Base-by-base conservation (phyloP, 1,140 invertebrate species). In the Temnothorax longispinosus region DNA sequence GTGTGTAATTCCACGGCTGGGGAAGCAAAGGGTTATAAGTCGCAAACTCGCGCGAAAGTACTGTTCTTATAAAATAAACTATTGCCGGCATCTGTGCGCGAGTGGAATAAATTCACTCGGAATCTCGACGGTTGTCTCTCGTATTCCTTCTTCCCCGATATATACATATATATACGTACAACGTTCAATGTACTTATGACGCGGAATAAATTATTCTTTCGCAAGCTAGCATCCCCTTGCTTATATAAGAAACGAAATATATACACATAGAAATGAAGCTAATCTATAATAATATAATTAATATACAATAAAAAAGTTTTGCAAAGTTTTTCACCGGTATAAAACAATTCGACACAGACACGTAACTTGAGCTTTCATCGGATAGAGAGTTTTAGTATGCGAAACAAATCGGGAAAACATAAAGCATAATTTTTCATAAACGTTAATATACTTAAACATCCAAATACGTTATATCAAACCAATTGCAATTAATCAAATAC, bases 21-120 rank as follows among this genome's bases (percentile, higher is more conserved):
- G 56, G n/a, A 52, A 82, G 50, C 65, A 74, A 82, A 74, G 67
- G 80, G 69, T 81, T 71, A 81, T 81, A 81, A 81, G 78, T 84
- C 54, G 80, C 80, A 60, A 74, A 60, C 69, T 84, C 80, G 32
- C 80, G 80, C 50, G 21, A 74, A 74, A 58, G 41, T 58, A n/a
- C 21, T 15, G 67, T 44, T 74, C 67, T 84, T 74, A 74, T 50
- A 71, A 50, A 84, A 84, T 84, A 84, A 84, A 84, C 80, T 75
- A 56, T 84, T 50, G 54, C 32, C 69, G n/a, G 69, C 69, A 84
- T 84, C 80, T 75, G 69, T n/a, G 80, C 80, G 54, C 54, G 80
- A 74, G 13, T 13, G 52, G 27, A 74, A 82, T 82, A 74, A 84
- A 84, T 75, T 75, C 69, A 84, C 67, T 38, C 41, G 27, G 41